Conservation (phyloP, 2,888 invertebrate species). For the Stomorhina lunata region DNA sequence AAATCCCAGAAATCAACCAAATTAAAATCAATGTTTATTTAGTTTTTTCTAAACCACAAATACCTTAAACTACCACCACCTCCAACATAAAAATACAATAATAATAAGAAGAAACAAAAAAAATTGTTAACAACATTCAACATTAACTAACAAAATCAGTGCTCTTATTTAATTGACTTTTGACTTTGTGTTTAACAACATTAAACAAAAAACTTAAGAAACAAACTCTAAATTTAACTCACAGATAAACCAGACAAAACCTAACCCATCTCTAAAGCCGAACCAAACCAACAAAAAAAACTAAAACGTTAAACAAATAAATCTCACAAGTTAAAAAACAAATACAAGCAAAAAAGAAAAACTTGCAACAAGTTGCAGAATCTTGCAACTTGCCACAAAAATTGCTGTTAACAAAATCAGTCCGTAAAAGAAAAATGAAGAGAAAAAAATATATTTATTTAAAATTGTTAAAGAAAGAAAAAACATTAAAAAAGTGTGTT, state of each 20-base stretch:
- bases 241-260: conserved; percentile 51
- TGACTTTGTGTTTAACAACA: conserved; percentile 72
- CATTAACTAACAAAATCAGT: conserved; percentile 71
- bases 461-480: not conserved
- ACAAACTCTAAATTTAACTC: conserved; percentile 18
- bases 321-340: conserved; percentile 58
- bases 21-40: conserved; percentile 64
- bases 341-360: not conserved
- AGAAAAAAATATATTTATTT: not conserved
- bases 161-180: conserved; percentile 79
- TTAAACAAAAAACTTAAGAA: conserved; percentile 56
- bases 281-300: conserved; percentile 4
- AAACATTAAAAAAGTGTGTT: conserved; percentile 61
- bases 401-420: conserved; percentile 12
- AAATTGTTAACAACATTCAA: conserved; percentile 65
- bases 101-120: conserved; percentile 47
- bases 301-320: conserved; percentile 58
- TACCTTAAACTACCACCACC: conserved; percentile 58
- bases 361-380: conserved; percentile 6
- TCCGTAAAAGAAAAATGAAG: not conserved
- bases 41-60: conserved; percentile 21
- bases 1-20: conserved; percentile 41
- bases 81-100: conserved; percentile 24
- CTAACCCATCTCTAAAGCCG: conserved; percentile 52
- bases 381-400: too few species aligned